These are phyloP conservation scores for Cephalopholis sonnerati DNA, from an alignment of 2,113 vertebrate species.

Conservation along the genomic window DNA sequence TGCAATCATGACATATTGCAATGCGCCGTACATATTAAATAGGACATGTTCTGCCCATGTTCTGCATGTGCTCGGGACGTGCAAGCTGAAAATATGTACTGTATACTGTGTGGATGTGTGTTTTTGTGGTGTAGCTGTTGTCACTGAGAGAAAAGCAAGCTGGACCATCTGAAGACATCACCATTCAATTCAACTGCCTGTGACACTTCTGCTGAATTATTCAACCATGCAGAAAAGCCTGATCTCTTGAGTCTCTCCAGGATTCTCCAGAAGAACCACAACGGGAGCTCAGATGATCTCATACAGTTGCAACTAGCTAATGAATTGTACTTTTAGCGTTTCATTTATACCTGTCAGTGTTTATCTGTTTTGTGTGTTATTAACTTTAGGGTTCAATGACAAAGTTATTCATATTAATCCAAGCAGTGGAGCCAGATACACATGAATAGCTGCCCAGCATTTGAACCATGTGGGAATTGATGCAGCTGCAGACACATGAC, in stretches of 20 bases:
- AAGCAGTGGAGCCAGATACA: background rate
- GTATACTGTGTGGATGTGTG: background rate
- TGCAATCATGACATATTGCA: background rate
- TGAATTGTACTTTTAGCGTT: background rate
- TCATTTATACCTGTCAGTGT: background rate
- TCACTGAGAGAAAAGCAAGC: slow-evolving; percentile 13
- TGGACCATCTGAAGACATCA: slow-evolving; percentile 54
- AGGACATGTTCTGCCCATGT: slow-evolving; percentile 14
- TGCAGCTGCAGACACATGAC: slow-evolving; percentile 44
- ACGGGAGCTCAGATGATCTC: background rate
- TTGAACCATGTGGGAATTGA: slow-evolving; percentile 52
- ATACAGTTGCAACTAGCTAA: background rate
- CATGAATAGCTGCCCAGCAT: slow-evolving; percentile 2
- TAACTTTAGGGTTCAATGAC: background rate
- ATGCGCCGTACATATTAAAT: slow-evolving; percentile 26
- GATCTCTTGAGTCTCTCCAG: slow-evolving; percentile 37
- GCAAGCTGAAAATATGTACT: background rate
- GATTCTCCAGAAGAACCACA: slow-evolving; percentile 34
- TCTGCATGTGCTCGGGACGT: background rate
- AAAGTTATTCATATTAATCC: slow-evolving; percentile 27
- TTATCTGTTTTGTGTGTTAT: background rate
- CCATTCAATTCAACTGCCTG: slow-evolving; percentile 48
- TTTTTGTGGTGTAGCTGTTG: slow-evolving; percentile 22
- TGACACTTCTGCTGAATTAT: slow-evolving; percentile 68
- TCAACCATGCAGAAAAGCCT: slow-evolving; percentile 53